These are phyloP conservation scores for Palythoa caribaeorum DNA, from an alignment of 92 coral and sea anemone species.

Conservation along the genomic window DNA sequence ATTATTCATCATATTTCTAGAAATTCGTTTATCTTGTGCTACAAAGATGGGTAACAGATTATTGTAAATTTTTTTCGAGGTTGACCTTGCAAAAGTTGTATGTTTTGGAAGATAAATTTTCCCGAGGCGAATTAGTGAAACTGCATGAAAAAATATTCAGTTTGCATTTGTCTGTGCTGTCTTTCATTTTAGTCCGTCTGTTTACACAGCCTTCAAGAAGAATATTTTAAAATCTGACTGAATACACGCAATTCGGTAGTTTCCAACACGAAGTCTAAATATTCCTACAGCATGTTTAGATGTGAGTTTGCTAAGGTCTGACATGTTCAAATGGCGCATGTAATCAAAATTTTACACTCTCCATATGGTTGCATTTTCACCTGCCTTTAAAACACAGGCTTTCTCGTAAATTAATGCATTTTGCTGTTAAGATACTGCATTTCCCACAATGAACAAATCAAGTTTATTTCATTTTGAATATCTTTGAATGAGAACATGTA, in stretches of 20 bases:
- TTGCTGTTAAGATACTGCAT: constrained; percentile 16
- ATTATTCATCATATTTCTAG: neutral
- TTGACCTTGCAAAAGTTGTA: neutral
- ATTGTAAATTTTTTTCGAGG: neutral
- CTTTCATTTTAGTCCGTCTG: constrained; percentile 54
- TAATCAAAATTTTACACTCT: constrained; percentile 3
- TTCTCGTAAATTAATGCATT: constrained; percentile 25
- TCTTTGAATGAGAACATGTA: constrained; percentile 20
- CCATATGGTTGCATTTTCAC: constrained; percentile 45
- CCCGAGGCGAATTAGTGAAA: constrained; percentile 3
- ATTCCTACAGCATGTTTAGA: constrained; percentile 31
- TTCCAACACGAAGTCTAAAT: constrained; percentile 44
- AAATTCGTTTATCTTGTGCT: constrained; percentile 31
- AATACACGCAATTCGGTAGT: constrained; percentile 25
- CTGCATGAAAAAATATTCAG: constrained; percentile 16
- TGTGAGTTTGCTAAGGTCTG: neutral
- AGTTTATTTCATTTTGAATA: constrained; percentile 43
- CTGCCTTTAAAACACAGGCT: constrained; percentile 25
- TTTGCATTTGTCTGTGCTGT: constrained; percentile 62
- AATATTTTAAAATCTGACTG: constrained; percentile 26
- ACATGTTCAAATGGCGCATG: constrained; percentile 30
- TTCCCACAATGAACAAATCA: constrained; percentile 40
- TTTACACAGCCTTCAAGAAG: constrained; percentile 61
- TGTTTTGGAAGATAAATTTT: neutral
- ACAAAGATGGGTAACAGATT: neutral